Evolutionary conservation across 2,888 invertebrate species (phyloP).

Genomic region (Agelastica alni): DNA sequence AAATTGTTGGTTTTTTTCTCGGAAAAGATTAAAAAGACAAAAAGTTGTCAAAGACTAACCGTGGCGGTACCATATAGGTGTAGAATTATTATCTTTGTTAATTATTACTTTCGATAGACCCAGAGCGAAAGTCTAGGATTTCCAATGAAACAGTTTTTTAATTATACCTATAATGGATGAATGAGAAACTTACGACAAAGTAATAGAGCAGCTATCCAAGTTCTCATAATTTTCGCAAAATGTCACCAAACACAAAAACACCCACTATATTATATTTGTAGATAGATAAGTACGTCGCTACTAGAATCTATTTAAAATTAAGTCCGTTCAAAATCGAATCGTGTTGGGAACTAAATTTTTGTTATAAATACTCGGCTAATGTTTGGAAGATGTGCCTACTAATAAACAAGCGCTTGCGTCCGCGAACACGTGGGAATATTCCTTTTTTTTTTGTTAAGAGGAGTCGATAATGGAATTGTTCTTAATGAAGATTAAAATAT

Average conservation of each 20-base stretch:
- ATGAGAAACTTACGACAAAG: background rate
- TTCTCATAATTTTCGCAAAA: slow-evolving; percentile 1
- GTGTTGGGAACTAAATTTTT: slow-evolving; percentile 32
- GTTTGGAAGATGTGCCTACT: slow-evolving; percentile 34
- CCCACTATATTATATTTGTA: slow-evolving; percentile 13
- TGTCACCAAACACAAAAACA: slow-evolving; percentile 7
- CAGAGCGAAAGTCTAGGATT: too few species aligned
- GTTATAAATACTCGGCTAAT: slow-evolving; percentile 44
- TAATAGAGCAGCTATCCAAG: slow-evolving; percentile 9
- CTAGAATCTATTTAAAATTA: slow-evolving; percentile 24
- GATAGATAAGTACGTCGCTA: background rate
- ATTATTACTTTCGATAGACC: too few species aligned
- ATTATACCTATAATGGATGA: too few species aligned
- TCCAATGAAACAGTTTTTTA: too few species aligned
- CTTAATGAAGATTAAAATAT: too few species aligned
- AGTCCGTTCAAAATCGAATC: slow-evolving; percentile 30
- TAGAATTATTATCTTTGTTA: too few species aligned
- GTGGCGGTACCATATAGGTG: too few species aligned
- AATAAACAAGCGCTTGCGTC: slow-evolving; percentile 29
- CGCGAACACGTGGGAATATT: background rate
- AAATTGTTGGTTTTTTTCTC: too few species aligned
- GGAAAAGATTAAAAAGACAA: too few species aligned
- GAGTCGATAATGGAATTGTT: background rate
- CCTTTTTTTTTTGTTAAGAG: background rate
- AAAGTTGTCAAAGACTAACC: too few species aligned